phyloP scores from a whole-genome alignment of 2,888 invertebrate species.

The Phyllotreta cruciferae region DNA sequence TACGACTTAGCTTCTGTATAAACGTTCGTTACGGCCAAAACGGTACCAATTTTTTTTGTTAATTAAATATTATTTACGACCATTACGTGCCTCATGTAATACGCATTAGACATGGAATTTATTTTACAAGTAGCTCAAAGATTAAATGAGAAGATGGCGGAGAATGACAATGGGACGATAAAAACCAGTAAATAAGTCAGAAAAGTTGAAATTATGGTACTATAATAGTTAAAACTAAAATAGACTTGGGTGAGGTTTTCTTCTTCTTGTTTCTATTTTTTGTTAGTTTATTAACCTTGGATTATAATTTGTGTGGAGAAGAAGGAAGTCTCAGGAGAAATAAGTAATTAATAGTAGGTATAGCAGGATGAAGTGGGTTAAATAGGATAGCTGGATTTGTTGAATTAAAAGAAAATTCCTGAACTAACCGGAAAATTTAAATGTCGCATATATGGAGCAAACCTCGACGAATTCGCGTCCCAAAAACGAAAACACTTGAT shows the following conservation, averaged over 20 bases:
- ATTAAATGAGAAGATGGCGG: constrained; percentile 16
- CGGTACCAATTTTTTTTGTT: constrained; percentile 25
- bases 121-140: constrained; percentile 21
- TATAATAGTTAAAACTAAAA: constrained; percentile 2
- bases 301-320: too few relatives aligned
- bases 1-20: constrained; percentile 27
- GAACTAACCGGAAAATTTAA: too few relatives aligned
- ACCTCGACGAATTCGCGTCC: too few relatives aligned
- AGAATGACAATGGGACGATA: constrained; percentile 6
- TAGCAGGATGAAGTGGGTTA: too few relatives aligned
- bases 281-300: too few relatives aligned
- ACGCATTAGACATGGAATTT: constrained; percentile 19
- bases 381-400: too few relatives aligned
- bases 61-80: constrained; percentile 30
- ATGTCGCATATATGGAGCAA: too few relatives aligned
- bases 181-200: constrained; percentile 10
- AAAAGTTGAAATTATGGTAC: constrained; percentile 4
- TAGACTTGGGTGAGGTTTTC: background rate
- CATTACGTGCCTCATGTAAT: constrained; percentile 26
- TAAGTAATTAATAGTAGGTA: too few relatives aligned
- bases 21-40: constrained; percentile 29
- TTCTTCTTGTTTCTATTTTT: too few relatives aligned
- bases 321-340: too few relatives aligned
- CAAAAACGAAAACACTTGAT: constrained; percentile 28
- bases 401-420: too few relatives aligned